These are phyloP conservation scores for Endotricha flammealis DNA, from an alignment of 2,888 invertebrate species.

Conservation along the genomic window DNA sequence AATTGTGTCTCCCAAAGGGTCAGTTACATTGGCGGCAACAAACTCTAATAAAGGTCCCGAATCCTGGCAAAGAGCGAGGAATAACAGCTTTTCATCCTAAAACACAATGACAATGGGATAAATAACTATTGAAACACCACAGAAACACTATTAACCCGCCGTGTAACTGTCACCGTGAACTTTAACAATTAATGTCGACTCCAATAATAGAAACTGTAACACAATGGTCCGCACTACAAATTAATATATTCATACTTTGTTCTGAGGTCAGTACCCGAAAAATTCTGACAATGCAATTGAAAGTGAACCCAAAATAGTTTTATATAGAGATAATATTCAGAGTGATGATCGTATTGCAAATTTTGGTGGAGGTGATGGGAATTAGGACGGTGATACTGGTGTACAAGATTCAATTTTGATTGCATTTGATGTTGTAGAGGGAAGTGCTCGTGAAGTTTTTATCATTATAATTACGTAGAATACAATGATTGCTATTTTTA, in stretches of 20 bases:
- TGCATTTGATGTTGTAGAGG: slow-evolving; percentile 10
- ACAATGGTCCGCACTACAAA: slow-evolving; percentile 64
- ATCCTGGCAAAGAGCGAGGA: slow-evolving; percentile 32
- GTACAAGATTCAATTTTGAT: slow-evolving; percentile 20
- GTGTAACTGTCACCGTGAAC: slow-evolving; percentile 61
- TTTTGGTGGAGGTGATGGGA: slow-evolving; percentile 6
- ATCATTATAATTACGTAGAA: slow-evolving; percentile 38
- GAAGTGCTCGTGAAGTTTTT: slow-evolving; percentile 36
- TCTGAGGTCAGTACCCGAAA: slow-evolving; percentile 55
- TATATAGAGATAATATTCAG: slow-evolving; percentile 24
- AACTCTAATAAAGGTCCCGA: slow-evolving; percentile 25
- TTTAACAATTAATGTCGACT: slow-evolving; percentile 64
- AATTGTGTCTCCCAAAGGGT: slow-evolving; percentile 26
- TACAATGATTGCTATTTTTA: slow-evolving; percentile 51
- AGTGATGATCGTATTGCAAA: neutral
- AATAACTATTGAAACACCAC: slow-evolving; percentile 59
- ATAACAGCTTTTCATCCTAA: slow-evolving; percentile 47
- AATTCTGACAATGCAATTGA: slow-evolving; percentile 21
- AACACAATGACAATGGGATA: slow-evolving; percentile 53
- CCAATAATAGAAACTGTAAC: slow-evolving; percentile 69
- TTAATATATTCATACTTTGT: slow-evolving; percentile 62
- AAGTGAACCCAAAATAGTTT: slow-evolving; percentile 21
- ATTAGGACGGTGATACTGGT: slow-evolving; percentile 17
- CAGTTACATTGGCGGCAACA: slow-evolving; percentile 30
- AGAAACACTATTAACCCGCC: slow-evolving; percentile 59